Evolutionary conservation across 2,888 invertebrate species (phyloP).

Genomic region (Pteria penguin): DNA sequence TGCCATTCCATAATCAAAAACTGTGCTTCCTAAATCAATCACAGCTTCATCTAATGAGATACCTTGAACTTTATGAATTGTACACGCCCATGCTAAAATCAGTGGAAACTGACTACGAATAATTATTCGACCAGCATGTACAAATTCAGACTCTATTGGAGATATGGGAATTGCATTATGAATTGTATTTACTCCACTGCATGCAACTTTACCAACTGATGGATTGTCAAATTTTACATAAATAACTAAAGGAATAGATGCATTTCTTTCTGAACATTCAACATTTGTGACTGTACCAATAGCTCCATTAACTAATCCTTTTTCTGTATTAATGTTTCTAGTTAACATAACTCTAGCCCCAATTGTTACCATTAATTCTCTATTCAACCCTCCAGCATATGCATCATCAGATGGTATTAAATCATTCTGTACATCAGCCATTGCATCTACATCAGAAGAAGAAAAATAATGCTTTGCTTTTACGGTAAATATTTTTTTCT

Average conservation of each 20-base stretch:
- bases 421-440: slow-evolving; percentile 17
- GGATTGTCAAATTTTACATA: slow-evolving; percentile 35
- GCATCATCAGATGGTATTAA: slow-evolving; percentile 40
- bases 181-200: no score
- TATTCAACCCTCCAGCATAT: slow-evolving; percentile 39
- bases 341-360: slow-evolving; percentile 39
- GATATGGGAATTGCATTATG: no score
- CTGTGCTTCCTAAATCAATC: no score
- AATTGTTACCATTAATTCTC: slow-evolving; percentile 19
- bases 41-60: no score
- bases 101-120: no score
- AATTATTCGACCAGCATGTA: no score
- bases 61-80: no score
- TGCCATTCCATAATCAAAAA: slow-evolving; percentile 41
- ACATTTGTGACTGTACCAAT: slow-evolving; percentile 21
- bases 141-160: no score
- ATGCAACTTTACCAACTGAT: slow-evolving; percentile 25
- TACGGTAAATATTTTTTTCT: neutral
- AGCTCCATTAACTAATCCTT: slow-evolving; percentile 46
- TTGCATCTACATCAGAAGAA: slow-evolving; percentile 9
- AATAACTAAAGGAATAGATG: neutral
- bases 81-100: no score
- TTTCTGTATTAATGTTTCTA: slow-evolving; percentile 37
- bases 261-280: neutral
- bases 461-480: slow-evolving; percentile 20